Evolutionary conservation across 2,797 vertebrate species (phyloP).

Genomic region (Falco cherrug): DNA sequence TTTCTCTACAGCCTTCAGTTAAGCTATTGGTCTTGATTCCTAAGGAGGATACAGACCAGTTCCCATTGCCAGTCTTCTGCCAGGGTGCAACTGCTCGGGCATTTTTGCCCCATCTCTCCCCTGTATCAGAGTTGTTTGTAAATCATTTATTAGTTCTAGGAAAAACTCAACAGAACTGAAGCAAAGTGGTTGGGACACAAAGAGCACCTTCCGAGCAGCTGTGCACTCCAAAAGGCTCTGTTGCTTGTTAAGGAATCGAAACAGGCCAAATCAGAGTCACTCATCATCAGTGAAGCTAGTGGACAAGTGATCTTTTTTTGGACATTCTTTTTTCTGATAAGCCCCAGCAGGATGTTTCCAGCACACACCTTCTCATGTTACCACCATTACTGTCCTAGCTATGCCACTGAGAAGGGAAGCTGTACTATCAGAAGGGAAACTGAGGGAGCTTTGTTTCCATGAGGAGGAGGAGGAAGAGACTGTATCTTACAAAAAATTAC

Average conservation of each 20-base stretch:
- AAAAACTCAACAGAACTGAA: background rate
- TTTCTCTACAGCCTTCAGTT: background rate
- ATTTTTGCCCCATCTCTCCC: background rate
- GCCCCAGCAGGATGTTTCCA: background rate
- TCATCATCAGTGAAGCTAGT: background rate
- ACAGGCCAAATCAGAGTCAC: background rate
- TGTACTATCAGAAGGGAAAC: background rate
- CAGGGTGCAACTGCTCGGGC: background rate
- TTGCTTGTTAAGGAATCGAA: background rate
- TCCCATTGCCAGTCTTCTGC: background rate
- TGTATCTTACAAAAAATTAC: background rate
- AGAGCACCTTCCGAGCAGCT: background rate
- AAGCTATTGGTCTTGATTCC: too few relatives aligned
- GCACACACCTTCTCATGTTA: background rate
- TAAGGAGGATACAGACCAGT: background rate
- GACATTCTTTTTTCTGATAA: background rate
- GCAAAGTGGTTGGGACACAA: background rate
- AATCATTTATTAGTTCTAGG: background rate
- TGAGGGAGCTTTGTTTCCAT: background rate
- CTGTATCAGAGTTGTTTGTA: background rate
- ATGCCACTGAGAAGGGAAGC: rapidly evolving
- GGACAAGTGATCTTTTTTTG: background rate
- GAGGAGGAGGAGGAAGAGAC: background rate
- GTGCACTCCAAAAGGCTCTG: background rate
- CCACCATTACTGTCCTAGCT: background rate